These are phyloP conservation scores for Brachionus koreanus DNA, from an alignment of 1,140 invertebrate species.

Conservation along the genomic window DNA sequence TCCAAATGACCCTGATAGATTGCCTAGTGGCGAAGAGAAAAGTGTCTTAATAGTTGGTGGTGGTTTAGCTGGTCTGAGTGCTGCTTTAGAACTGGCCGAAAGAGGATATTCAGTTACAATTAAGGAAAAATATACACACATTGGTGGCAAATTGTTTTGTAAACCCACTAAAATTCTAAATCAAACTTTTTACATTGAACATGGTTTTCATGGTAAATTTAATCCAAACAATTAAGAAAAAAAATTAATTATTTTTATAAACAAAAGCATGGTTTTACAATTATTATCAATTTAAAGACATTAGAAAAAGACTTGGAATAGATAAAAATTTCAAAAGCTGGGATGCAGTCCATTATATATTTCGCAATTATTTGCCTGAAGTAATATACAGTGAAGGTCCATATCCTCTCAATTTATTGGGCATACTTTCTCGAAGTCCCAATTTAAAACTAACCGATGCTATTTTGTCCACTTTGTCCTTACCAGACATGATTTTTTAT, in stretches of 20 bases:
- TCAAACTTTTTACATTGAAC: constrained; percentile 42
- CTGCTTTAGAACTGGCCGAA: constrained; percentile 44
- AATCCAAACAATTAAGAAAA: background rate
- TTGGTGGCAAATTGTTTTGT: constrained; percentile 44
- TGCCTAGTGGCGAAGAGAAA: background rate
- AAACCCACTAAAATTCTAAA: constrained; percentile 22
- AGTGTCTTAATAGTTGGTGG: constrained; percentile 38
- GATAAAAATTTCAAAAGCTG: constrained; percentile 44
- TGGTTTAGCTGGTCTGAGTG: constrained; percentile 45
- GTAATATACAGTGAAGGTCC: constrained; percentile 45
- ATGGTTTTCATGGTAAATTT: constrained; percentile 45
- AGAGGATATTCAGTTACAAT: constrained; percentile 45
- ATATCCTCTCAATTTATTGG: constrained; percentile 45
- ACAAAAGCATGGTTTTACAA: constrained; percentile 45
- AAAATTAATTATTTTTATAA: background rate
- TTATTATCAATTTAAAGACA: constrained; percentile 46
- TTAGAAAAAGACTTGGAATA: constrained; percentile 25
- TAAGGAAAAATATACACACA: constrained; percentile 25
- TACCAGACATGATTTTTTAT: constrained; percentile 40
- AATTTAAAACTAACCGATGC: constrained; percentile 42
- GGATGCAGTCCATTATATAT: constrained; percentile 44
- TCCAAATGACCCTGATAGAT: constrained; percentile 5
- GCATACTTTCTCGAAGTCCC: constrained; percentile 40
- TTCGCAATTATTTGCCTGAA: constrained; percentile 45
- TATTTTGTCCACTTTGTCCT: background rate